Percentiles rank a stretch among this genome's conserved stretches.
Evolutionary conservation across 1,140 invertebrate species (phyloP).

Genomic region (Coboldia fuscipes): DNA sequence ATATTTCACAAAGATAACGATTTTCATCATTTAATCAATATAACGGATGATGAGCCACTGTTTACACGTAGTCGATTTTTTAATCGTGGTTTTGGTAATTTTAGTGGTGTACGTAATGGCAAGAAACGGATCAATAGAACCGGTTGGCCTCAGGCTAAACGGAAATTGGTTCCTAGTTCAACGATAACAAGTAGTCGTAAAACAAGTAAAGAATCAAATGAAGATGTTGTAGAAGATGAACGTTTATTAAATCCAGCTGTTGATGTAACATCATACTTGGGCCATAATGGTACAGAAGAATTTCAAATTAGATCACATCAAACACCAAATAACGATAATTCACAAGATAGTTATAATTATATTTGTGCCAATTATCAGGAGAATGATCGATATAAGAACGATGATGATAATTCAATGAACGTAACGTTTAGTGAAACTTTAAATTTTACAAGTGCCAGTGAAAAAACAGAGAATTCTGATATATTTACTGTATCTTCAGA

Average conservation of each 20-base stretch:
- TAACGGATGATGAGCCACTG: too few relatives aligned
- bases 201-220: not conserved
- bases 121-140: slow-evolving; percentile 37
- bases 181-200: slow-evolving; percentile 4
- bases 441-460: slow-evolving; percentile 14
- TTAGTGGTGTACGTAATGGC: too few relatives aligned
- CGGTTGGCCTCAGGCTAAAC: slow-evolving; percentile 35
- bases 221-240: too few relatives aligned
- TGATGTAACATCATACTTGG: too few relatives aligned
- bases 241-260: too few relatives aligned
- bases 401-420: slow-evolving; percentile 3
- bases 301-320: slow-evolving; percentile 12
- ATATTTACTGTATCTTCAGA: slow-evolving; percentile 20
- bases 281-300: too few relatives aligned
- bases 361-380: too few relatives aligned
- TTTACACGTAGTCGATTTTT: too few relatives aligned
- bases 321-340: slow-evolving; percentile 11
- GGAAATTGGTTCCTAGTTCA: slow-evolving; percentile 8
- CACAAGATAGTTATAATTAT: not conserved
- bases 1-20: too few relatives aligned
- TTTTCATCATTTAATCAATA: too few relatives aligned
- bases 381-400: too few relatives aligned
- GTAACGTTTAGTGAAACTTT: slow-evolving; percentile 6
- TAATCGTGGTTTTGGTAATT: too few relatives aligned
- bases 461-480: slow-evolving; percentile 18